Percentiles rank a stretch among this genome's conserved stretches.
Conservation (phyloP, 2,797 vertebrate species). For the Natrix natrix region DNA sequence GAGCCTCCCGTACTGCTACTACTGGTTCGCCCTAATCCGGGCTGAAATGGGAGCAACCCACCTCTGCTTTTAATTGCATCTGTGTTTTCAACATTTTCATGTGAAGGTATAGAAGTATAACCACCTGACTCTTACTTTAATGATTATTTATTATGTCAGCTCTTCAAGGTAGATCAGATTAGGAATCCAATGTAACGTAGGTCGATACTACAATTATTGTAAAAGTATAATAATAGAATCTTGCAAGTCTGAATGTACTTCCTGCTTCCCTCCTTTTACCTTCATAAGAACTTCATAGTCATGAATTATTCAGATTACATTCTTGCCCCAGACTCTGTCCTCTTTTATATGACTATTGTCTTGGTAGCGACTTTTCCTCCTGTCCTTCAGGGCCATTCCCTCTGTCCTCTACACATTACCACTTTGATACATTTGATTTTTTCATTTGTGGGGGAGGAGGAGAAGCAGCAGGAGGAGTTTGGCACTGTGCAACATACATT, state of each 20-base stretch:
- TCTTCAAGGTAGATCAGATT: background rate
- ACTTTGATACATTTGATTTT: background rate
- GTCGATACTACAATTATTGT: background rate
- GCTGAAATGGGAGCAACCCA: too few species aligned
- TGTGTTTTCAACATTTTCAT: slow-evolving; percentile 43
- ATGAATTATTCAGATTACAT: background rate
- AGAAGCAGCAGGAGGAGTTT: background rate
- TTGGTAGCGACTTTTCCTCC: background rate
- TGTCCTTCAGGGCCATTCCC: background rate
- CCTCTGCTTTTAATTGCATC: slow-evolving; percentile 31
- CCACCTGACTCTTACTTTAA: background rate
- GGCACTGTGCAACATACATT: background rate
- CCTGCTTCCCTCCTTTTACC: background rate
- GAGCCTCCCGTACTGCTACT: too few species aligned
- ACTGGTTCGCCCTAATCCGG: too few species aligned
- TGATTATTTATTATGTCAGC: background rate
- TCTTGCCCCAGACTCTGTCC: background rate
- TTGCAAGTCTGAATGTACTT: background rate
- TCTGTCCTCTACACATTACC: background rate
- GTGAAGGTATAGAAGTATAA: slow-evolving; percentile 38
- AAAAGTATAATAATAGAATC: background rate
- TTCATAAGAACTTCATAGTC: background rate
- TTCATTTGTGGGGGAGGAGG: background rate
- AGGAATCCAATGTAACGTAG: background rate
- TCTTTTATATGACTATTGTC: background rate